Conservation (phyloP, 2,113 vertebrate species). For the Ctenomys sociabilis region DNA sequence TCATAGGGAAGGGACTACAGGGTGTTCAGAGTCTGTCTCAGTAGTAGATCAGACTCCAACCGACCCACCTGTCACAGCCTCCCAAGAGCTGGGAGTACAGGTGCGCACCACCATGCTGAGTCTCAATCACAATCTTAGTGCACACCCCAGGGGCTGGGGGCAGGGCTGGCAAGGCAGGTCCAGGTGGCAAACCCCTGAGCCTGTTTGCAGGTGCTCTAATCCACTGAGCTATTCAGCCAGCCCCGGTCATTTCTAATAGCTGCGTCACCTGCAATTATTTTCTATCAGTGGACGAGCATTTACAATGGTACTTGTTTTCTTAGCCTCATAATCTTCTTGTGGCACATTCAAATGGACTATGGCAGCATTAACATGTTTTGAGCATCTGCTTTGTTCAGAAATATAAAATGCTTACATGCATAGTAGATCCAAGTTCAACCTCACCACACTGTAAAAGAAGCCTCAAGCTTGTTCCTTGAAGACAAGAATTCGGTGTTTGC, state of each 20-base stretch:
- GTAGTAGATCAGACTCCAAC: too few relatives aligned
- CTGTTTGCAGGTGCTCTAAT: too few relatives aligned
- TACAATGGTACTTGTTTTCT: fast-evolving
- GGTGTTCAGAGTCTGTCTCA: too few relatives aligned
- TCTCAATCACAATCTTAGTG: too few relatives aligned
- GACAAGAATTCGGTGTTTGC: neutral
- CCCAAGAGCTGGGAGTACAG: too few relatives aligned
- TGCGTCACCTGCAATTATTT: neutral
- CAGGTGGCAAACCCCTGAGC: too few relatives aligned
- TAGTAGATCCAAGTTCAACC: fast-evolving
- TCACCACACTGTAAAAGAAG: neutral
- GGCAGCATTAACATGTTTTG: neutral
- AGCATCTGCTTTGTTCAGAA: neutral
- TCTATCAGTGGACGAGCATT: neutral
- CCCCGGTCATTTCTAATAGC: neutral
- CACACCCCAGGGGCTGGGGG: too few relatives aligned
- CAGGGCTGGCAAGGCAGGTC: too few relatives aligned
- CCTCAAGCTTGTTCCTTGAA: neutral
- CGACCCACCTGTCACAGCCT: too few relatives aligned
- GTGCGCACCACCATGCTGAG: too few relatives aligned
- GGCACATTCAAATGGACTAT: neutral
- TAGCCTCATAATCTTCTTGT: neutral
- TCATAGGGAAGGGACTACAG: too few relatives aligned
- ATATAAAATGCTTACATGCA: neutral
- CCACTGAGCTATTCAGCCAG: too few relatives aligned